A percentile compares a stretch with the other conserved stretches of the same genome.
Evolutionary conservation across 53 echinoderm and acorn worm species (phyloP).

Genomic region (Echinometra lucunter): DNA sequence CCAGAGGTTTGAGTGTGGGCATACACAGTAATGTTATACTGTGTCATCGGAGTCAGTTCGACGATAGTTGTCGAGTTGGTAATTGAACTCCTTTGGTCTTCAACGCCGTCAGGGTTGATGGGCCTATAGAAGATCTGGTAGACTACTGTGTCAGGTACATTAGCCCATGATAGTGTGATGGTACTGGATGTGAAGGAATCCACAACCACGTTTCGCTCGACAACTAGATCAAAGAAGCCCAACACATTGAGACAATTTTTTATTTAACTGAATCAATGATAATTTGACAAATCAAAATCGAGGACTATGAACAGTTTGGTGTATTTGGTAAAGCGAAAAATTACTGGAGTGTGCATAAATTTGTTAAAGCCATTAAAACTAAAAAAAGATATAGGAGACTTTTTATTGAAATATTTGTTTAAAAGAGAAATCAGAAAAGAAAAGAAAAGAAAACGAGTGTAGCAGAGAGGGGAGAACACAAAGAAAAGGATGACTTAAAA

Average conservation of each 20-base stretch:
- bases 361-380: too few relatives aligned
- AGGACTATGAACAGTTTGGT: too few relatives aligned
- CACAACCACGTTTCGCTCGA: background rate
- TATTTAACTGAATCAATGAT: too few relatives aligned
- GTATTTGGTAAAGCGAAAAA: too few relatives aligned
- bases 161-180: background rate
- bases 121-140: slow-evolving; percentile 15
- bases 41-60: background rate
- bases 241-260: background rate
- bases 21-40: slow-evolving; percentile 13
- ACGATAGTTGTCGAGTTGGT: background rate
- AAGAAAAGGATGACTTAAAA: too few relatives aligned
- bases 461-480: too few relatives aligned
- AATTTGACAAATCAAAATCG: too few relatives aligned
- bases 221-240: background rate
- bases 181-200: background rate
- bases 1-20: background rate
- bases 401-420: too few relatives aligned
- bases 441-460: too few relatives aligned
- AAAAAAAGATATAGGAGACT: too few relatives aligned
- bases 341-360: too few relatives aligned
- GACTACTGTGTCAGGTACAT: background rate
- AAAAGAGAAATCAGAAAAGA: too few relatives aligned
- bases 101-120: background rate
- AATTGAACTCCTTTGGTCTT: background rate